These are phyloP conservation scores for silkworm (Bombyx mori) DNA, from an alignment of 1,140 invertebrate genomes.

Conservation along the genomic window ASM3026992v2 NC_085114.1:10897001-10897500, in stretches of 20 bases:
- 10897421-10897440: no score
- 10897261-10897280: conserved; percentile 15
- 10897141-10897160: conserved; percentile 56
- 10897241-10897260: conserved; percentile 17
- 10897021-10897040: conserved; percentile 38
- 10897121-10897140: conserved; percentile 61
- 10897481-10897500: no score
- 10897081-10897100: conserved; percentile 38
- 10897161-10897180: conserved; percentile 56
- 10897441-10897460: no score
- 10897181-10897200: conserved; percentile 69
- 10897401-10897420: no score
- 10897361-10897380: no score
- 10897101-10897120: conserved; percentile 41
- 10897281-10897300: not conserved
- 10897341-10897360: no score
- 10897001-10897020: conserved; percentile 20
- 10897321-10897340: no score
- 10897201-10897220: conserved; percentile 61
- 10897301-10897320: no score
- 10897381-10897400: no score
- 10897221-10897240: conserved; percentile 43
- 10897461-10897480: no score
- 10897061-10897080: conserved; percentile 51
- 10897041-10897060: conserved; percentile 51